phyloP scores from a whole-genome alignment of 2,797 vertebrate genomes.

The Oryzias dopingdopingensis region DNA sequence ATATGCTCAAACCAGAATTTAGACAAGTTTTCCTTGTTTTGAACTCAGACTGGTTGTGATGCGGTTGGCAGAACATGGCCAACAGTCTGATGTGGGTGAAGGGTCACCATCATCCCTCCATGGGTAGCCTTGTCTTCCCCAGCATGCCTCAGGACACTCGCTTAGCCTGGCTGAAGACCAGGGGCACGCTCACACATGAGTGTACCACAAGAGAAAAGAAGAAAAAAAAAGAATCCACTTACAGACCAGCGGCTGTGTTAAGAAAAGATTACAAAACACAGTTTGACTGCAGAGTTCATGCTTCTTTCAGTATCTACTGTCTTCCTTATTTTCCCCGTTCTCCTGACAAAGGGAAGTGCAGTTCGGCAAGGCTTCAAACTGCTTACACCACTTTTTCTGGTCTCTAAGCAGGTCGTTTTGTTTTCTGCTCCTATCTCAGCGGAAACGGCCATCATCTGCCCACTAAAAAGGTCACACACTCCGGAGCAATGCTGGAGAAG shows the following conservation, averaged over 20 bases:
- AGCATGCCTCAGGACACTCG: slow-evolving; percentile 42
- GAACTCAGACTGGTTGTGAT: slow-evolving; percentile 24
- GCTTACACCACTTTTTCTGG: slow-evolving; percentile 71
- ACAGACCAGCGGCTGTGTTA: slow-evolving; percentile 31
- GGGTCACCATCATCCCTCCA: slow-evolving; percentile 49
- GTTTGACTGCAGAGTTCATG: slow-evolving; percentile 34
- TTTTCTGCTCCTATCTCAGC: slow-evolving; percentile 77
- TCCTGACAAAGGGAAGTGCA: slow-evolving; percentile 52
- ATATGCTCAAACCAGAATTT: slow-evolving; percentile 29
- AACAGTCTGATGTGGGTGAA: slow-evolving; percentile 44
- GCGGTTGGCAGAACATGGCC: slow-evolving; percentile 24
- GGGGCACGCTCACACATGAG: slow-evolving; percentile 27
- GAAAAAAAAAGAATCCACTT: slow-evolving; percentile 16
- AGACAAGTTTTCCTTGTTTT: slow-evolving; percentile 31
- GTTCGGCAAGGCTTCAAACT: slow-evolving; percentile 65
- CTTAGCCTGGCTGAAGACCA: slow-evolving; percentile 40
- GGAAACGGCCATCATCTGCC: slow-evolving; percentile 76
- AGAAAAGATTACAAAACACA: slow-evolving; percentile 29
- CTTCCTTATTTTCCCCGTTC: slow-evolving; percentile 32
- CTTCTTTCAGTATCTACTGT: slow-evolving; percentile 29
- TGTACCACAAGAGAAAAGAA: slow-evolving; percentile 6
- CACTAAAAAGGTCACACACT: slow-evolving; percentile 73
- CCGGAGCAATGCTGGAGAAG: slow-evolving; percentile 53
- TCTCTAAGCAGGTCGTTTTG: slow-evolving; percentile 79
- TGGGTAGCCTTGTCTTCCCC: slow-evolving; percentile 45